phyloP scores from a whole-genome alignment of 1,140 invertebrate species.

The Drosophila paulistorum region DNA sequence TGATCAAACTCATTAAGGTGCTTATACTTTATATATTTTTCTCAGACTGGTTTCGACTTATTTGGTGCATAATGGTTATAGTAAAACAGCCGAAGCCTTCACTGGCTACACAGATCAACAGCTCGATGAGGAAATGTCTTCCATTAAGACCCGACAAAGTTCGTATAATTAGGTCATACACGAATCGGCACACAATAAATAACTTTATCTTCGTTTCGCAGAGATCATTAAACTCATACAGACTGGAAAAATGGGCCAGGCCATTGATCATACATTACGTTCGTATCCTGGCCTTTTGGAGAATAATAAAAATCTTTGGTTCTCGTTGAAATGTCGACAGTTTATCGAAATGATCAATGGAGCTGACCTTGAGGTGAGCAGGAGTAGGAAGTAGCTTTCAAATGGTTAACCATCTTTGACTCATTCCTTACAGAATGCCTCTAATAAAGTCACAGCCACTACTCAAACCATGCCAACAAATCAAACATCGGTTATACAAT shows the following conservation, averaged over 20 bases:
- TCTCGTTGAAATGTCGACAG: conserved; percentile 97
- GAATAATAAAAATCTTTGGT: conserved; percentile 94
- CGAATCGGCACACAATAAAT: neutral
- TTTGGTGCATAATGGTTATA: conserved; percentile 98
- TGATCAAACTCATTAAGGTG: neutral
- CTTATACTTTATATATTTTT: conserved; percentile 42
- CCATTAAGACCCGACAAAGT: conserved; percentile 99
- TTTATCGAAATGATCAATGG: conserved; percentile 98
- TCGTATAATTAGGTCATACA: conserved; percentile 77
- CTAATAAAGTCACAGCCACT: conserved; percentile 73
- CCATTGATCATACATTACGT: conserved; percentile 94
- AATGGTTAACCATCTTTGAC: neutral
- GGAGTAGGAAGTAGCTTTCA: neutral
- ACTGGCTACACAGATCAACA: conserved; percentile 94
- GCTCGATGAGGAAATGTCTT: conserved; percentile 96
- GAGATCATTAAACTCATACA: conserved; percentile 97
- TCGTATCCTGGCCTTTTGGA: conserved; percentile 96
- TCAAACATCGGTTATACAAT: conserved; percentile 90
- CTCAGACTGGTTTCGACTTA: conserved; percentile 97
- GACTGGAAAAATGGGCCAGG: conserved; percentile 96
- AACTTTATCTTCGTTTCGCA: conserved; percentile 83
- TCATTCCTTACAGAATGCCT: conserved; percentile 49
- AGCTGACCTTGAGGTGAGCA: conserved; percentile 87
- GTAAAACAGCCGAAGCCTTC: conserved; percentile 98
- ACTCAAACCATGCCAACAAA: conserved; percentile 80